A percentile compares a stretch with the other conserved stretches of the same genome.
These are phyloP conservation scores for Copsychus sechellarum DNA, from an alignment of 2,113 vertebrate genomes.

Conservation along the genomic window DNA sequence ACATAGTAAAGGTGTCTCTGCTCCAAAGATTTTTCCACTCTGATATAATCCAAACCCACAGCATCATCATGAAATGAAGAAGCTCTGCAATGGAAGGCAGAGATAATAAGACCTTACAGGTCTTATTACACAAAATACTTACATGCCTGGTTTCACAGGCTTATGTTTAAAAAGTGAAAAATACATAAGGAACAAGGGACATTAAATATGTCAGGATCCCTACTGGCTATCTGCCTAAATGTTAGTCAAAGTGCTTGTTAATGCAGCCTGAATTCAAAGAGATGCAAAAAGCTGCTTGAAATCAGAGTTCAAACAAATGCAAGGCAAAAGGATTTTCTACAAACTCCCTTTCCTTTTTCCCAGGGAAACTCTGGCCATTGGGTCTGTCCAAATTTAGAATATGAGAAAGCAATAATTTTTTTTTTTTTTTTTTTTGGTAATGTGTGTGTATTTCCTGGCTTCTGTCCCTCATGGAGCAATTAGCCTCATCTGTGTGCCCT, in stretches of 20 bases:
- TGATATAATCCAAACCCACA: not conserved
- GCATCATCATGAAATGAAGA: not conserved
- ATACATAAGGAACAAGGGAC: not conserved
- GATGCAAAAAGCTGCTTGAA: conserved; percentile 9
- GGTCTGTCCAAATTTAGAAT: not conserved
- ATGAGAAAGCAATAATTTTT: not conserved
- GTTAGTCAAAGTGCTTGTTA: conserved; percentile 2
- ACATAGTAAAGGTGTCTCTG: not conserved
- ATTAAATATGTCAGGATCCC: not conserved
- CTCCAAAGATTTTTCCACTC: not conserved
- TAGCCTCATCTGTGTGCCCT: conserved; percentile 28
- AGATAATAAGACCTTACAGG: not conserved
- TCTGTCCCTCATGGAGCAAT: not conserved
- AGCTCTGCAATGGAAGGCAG: not conserved
- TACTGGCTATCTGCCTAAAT: conserved; percentile 3
- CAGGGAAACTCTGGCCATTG: not conserved
- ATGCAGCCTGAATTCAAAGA: conserved; percentile 15
- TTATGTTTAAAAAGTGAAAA: not conserved
- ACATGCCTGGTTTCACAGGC: not conserved
- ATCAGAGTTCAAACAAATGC: conserved; percentile 28
- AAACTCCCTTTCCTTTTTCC: not conserved
- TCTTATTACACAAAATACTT: not conserved
- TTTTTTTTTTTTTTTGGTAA: not conserved
- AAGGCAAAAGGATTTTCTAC: conserved; percentile 5
- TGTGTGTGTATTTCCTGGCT: not conserved